Percentiles rank a stretch among this genome's conserved stretches.
phyloP scores from a whole-genome alignment of 2,888 invertebrate genomes.

The Mactromeris polynyma region DNA sequence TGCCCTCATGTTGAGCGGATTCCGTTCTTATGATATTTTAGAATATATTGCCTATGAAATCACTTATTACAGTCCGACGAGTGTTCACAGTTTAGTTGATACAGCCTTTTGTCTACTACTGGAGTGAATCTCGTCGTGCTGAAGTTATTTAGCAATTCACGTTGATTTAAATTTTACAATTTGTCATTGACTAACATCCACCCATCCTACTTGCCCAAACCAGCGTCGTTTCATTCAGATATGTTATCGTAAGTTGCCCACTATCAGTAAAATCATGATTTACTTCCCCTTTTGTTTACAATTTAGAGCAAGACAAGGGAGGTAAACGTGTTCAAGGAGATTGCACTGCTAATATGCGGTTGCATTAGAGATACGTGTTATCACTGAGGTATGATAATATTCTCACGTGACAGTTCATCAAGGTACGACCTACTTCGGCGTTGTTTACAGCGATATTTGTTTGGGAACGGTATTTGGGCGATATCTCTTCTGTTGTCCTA shows the following conservation, averaged over 20 bases:
- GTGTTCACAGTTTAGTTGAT: neutral
- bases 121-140: neutral
- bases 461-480: neutral
- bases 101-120: neutral
- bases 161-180: neutral
- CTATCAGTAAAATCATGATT: neutral
- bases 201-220: neutral
- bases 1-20: neutral
- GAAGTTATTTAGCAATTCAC: neutral
- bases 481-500: neutral
- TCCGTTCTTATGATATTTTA: neutral
- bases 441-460: slow-evolving; percentile 7
- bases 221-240: neutral
- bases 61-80: neutral
- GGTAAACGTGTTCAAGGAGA: neutral
- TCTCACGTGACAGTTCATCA: slow-evolving; percentile 3
- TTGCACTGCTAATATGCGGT: neutral
- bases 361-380: neutral
- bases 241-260: neutral
- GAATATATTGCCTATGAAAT: neutral
- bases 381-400: neutral
- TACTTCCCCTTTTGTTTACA: neutral
- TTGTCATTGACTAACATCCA: slow-evolving; percentile 10
- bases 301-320: neutral
- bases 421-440: neutral